Base-by-base conservation (phyloP, 2,888 invertebrate species). In the Ecliptopera silaceata region DNA sequence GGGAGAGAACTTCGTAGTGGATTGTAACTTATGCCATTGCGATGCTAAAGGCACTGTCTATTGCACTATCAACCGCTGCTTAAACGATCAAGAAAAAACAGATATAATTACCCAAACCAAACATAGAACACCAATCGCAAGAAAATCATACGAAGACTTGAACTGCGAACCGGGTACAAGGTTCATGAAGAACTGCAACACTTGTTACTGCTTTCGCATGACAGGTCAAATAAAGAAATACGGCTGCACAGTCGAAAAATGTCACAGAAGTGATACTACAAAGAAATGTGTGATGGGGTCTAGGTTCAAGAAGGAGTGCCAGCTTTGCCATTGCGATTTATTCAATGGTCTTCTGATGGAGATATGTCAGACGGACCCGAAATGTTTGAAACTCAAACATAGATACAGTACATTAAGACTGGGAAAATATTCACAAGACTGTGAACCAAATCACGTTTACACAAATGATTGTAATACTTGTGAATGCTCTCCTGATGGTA, bases 21-120 rank as follows among this genome's bases (percentile, higher is more conserved):
- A 87, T 39, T 93, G 93, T 71, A 93, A 93, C 67, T 76, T 80
- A 0, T 93, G 93, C 62, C 78, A 84, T 53, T 93, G 93, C 61
- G 87, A 89, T 43, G 64, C 69, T 4, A 79, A 83, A 1, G 81
- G 83, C 8, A 73, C 77, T 3, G 79, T 90, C 17, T 87, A 84
- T 61, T 86, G 92, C 58, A 88, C 92, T 15, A 75, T 82, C 0
- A 87, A 82, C 56, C 82, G 79, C 52, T 88, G 87, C 50, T 60
- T 80, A 4, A 17, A 64, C 41, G 42, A n/a, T 8, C 31, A 59
- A 11, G 55, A 56, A 3, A 39, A 54, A 26, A 56, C 60, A 10
- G 64, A 13, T 43, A 41, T 36, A 29, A 22, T 41, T 31, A 54
- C 34, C 4, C 17, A 12, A 17, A 58, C 10, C 8, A 6, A 18